Evolutionary conservation across 2,797 vertebrate species (phyloP), one percentile per base, ranked within the genome.

Genomic region (Trachops cirrhosus): DNA sequence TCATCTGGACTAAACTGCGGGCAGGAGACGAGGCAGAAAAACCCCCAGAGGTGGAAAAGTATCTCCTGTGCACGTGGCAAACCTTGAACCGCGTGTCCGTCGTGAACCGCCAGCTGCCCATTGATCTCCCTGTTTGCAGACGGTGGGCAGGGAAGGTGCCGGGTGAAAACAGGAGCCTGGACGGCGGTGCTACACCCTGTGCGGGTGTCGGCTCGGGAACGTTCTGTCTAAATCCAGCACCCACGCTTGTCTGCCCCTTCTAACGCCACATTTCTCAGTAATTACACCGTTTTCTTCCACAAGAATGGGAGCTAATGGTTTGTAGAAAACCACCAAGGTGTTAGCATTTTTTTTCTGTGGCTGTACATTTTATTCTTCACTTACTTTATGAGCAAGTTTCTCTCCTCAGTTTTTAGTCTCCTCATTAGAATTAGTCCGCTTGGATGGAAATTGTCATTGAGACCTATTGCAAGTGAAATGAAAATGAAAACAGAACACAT

Each of bases 1-100:
- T 98, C 98, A 98, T 99, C 98, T 99, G 98, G 98, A 97, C 98
- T 99, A 98, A 99, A 98, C 99, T 97, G 93, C 93, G n/a, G 98
- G 98, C 98, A 99, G 98, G 98, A 98, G 99, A 99, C 98, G 98
- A 99, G 98, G 98, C 98, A 98, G 98, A 98, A 98, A 98, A 97
- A 3, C 52, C 96, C 95, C 97, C 97, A 96, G 37, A 12, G 64
- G 92, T 89, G 94, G 98, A 97, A 97, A 97, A 98, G 97, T 98
- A 97, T 98, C 98, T 97, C 93, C 98, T 97, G 96, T 97, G 91
- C 98, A 98, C 97, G 96, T 97, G 94, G 94, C 77, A 97, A 97
- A 97, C 96, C 92, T 97, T 92, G 97, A 83, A 98, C 95, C 83
- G 89, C 91, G 95, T 92, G 97, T 98, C 97, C 96, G 92, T 97